Percentiles rank a stretch among this genome's conserved stretches.
Evolutionary conservation across 2,113 vertebrate species (phyloP).

Genomic region (Tinamus guttatus): DNA sequence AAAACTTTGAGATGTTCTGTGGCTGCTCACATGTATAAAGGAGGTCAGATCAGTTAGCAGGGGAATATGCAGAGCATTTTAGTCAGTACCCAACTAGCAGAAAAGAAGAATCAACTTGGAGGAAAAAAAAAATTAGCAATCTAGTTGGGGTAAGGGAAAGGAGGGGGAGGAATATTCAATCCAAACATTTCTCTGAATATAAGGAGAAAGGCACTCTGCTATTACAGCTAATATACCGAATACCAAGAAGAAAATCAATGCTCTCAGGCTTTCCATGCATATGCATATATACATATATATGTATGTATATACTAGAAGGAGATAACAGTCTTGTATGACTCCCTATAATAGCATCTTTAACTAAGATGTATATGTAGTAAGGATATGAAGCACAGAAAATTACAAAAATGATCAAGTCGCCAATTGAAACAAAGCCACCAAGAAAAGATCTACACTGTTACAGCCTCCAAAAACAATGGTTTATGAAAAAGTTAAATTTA

Average conservation of each 20-base stretch:
- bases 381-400: neutral
- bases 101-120: neutral
- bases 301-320: neutral
- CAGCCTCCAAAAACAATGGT: neutral
- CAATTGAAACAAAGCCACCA: neutral
- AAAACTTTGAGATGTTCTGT: neutral
- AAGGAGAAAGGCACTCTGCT: neutral
- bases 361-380: neutral
- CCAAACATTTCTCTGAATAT: neutral
- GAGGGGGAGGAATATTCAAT: neutral
- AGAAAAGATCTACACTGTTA: neutral
- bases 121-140: neutral
- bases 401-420: neutral
- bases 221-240: neutral
- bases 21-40: neutral
- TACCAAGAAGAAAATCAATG: neutral
- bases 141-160: neutral
- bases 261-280: neutral
- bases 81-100: neutral
- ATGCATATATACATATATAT: too few species aligned
- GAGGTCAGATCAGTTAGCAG: neutral
- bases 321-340: neutral
- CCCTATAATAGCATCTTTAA: neutral
- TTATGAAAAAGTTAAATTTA: neutral
- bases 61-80: neutral